Conservation (phyloP, 2,113 vertebrate genomes). For the Excalfactoria chinensis region DNA sequence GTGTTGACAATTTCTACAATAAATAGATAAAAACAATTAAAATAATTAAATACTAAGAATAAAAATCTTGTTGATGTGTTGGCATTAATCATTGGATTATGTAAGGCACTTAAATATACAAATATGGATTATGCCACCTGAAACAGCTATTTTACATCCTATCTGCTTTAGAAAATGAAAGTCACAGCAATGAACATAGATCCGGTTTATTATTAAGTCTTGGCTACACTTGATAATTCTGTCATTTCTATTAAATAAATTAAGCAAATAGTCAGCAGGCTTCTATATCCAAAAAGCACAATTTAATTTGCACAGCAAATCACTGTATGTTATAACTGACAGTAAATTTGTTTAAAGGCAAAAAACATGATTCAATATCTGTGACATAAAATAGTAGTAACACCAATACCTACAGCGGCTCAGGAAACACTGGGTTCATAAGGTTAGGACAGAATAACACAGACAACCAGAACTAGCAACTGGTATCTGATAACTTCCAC, state of each 20-base stretch:
- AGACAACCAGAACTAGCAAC: background rate
- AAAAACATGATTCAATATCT: background rate
- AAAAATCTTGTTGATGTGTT: background rate
- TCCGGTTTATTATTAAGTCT: background rate
- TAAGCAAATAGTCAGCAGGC: background rate
- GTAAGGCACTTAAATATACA: background rate
- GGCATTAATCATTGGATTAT: background rate
- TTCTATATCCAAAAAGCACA: background rate
- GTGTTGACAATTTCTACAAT: background rate
- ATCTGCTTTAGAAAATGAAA: background rate
- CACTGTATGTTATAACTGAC: background rate
- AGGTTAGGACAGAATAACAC: background rate
- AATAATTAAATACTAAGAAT: background rate
- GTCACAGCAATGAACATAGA: background rate
- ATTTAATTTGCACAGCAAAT: background rate
- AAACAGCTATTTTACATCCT: background rate
- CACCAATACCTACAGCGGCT: background rate
- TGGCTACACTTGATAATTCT: background rate
- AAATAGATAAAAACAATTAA: background rate
- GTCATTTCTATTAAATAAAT: background rate
- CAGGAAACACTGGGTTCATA: background rate
- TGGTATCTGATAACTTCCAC: constrained; percentile 9
- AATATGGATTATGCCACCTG: background rate
- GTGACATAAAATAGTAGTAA: background rate
- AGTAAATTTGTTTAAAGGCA: background rate